phyloP scores from a whole-genome alignment of 2,797 vertebrate genomes.

The Kryptopterus vitreolus region DNA sequence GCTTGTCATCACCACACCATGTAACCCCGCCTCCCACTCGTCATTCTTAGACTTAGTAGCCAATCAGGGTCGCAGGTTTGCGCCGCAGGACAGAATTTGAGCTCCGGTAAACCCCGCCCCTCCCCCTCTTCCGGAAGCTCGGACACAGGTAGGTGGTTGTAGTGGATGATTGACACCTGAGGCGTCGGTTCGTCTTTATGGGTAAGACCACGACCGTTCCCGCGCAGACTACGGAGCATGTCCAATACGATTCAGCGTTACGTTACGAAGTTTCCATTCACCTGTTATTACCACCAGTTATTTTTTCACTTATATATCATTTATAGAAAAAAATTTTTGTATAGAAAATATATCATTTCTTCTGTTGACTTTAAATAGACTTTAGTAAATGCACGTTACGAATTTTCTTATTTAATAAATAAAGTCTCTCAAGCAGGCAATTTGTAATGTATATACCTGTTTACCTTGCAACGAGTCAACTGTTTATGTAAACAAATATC shows the following conservation, averaged over 20 bases:
- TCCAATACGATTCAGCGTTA: neutral
- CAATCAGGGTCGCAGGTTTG: constrained; percentile 64
- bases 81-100: constrained; percentile 43
- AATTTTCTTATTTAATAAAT: no score
- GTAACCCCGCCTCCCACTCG: constrained; percentile 55
- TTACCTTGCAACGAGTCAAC: no score
- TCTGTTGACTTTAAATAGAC: no score
- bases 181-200: constrained; percentile 33
- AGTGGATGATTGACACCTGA: constrained; percentile 36
- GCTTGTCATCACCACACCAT: constrained; percentile 65
- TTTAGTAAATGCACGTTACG: no score
- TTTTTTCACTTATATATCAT: no score
- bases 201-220: constrained; percentile 45
- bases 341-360: no score
- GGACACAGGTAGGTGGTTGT: constrained; percentile 54
- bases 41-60: constrained; percentile 63
- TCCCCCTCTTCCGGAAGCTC: constrained; percentile 33
- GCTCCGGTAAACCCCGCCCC: constrained; percentile 37
- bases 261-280: neutral
- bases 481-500: no score
- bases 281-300: no score
- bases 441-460: no score
- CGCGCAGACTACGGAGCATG: constrained; percentile 20
- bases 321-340: no score
- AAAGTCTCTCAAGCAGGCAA: no score